Evolutionary conservation across 37 sponge, comb jelly and placozoan species (phyloP).

Genomic region (Beroe ovata): DNA sequence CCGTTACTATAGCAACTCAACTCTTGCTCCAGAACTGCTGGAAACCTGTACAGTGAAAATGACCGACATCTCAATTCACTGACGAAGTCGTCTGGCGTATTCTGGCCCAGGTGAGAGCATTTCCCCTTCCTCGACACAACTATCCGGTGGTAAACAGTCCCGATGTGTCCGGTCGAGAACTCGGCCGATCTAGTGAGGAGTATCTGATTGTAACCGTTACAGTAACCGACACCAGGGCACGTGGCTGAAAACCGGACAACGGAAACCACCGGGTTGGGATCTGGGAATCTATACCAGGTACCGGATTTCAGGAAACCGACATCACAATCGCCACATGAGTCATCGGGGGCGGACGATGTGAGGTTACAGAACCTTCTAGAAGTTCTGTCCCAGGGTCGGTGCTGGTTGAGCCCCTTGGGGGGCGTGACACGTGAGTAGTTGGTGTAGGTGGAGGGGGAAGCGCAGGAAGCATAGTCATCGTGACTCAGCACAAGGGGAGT

Average conservation of each 20-base stretch:
- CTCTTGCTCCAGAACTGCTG: neutral
- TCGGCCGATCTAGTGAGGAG: neutral
- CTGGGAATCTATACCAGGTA: neutral
- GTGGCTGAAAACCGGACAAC: neutral
- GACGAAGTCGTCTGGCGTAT: neutral
- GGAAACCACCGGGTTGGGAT: neutral
- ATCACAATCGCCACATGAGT: conserved; percentile 39
- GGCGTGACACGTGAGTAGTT: neutral
- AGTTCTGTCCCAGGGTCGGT: neutral
- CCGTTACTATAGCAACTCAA: neutral
- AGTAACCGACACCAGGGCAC: neutral
- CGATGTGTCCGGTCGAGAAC: neutral
- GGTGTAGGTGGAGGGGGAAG: neutral
- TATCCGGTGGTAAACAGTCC: neutral
- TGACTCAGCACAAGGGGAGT: neutral
- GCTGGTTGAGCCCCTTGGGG: neutral
- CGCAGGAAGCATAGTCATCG: neutral
- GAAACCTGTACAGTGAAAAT: conserved; percentile 21
- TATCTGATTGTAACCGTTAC: neutral
- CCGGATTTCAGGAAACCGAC: neutral
- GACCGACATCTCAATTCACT: neutral
- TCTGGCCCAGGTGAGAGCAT: neutral
- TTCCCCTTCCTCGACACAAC: neutral
- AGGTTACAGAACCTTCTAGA: neutral
- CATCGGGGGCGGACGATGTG: neutral